phyloP scores from a whole-genome alignment of 2,888 invertebrate genomes.

The Lithophane socia region DNA sequence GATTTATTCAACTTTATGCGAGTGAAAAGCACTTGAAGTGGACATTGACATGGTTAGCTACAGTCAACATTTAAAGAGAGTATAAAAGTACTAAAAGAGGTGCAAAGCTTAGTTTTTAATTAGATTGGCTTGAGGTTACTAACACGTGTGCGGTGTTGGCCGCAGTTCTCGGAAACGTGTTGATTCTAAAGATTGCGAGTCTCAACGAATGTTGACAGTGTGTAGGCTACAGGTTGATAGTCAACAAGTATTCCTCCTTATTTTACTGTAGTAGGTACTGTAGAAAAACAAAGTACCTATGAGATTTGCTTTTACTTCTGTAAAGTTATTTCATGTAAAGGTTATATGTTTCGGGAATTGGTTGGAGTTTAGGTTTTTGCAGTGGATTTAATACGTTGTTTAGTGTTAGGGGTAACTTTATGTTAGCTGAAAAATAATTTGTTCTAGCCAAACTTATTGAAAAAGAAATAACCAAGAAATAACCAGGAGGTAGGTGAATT shows the following conservation, averaged over 20 bases:
- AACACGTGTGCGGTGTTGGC: slow-evolving; percentile 1
- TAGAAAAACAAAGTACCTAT: not conserved
- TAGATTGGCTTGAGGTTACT: not conserved
- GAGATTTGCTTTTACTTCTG: not conserved
- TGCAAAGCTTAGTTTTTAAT: slow-evolving; percentile 13
- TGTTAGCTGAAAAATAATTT: not conserved
- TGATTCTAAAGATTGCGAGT: slow-evolving; percentile 43
- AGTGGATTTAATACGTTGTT: not conserved
- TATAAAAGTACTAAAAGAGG: not conserved
- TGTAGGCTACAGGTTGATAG: slow-evolving; percentile 26
- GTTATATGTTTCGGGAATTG: not conserved
- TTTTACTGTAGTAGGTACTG: not conserved
- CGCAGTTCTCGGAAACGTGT: slow-evolving; percentile 14
- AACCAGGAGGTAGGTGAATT: not conserved
- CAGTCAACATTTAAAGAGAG: not conserved
- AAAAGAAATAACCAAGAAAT: too few relatives aligned
- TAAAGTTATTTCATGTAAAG: not conserved
- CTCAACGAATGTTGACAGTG: not conserved
- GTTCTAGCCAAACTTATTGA: not conserved
- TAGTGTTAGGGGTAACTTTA: not conserved
- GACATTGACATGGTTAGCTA: too few relatives aligned
- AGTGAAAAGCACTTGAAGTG: too few relatives aligned
- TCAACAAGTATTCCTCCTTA: slow-evolving; percentile 23
- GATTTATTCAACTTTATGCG: not conserved
- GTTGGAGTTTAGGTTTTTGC: not conserved